Base-by-base conservation (phyloP, 2,797 vertebrate species). In the Loriculus beryllinus region DNA sequence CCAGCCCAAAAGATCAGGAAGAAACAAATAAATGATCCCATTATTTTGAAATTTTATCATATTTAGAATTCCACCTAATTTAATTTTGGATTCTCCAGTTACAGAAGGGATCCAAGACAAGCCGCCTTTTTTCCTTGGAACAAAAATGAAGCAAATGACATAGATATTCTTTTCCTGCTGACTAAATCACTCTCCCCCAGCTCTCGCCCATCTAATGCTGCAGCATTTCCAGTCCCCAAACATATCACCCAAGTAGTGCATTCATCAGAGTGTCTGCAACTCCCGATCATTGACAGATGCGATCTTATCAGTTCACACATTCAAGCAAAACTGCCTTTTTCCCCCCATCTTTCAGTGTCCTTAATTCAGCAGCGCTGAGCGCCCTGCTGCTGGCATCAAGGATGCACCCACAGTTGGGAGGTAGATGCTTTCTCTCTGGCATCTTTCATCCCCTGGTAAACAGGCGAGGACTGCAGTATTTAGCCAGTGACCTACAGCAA, bases 301-400 rank as follows among this genome's bases (percentile, higher is more conserved):
- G 14, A 96, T 89, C 80, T 92, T 77, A 88, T 94, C 95, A 92
- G 94, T 91, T 93, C 96, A 87, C 83, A 96, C 26, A 9, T 92
- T 92, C 78, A 80, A 80, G 49, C 40, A 43, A 95, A 91, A 57
- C 72, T 92, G 90, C 67, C 82, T 94, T 74, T 84, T 23, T 8
- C 31, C 43, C 76, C 45, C 20, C 19, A 3, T 67, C 45, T 65
- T 71, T 43, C 84, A n/a, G 82, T 45, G 88, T 95, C 96, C 97
- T 86, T 83, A 49, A 96, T 96, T 91, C 93, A 80, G 92, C 86
- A 88, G 93, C 3, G 8, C 37, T 97, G 95, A 95, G 96, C 96
- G 93, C 91, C 67, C 94, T 45, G 62, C 94, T 79, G 88, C 89
- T 29, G 19, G 91, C 71, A 86, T 71, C 15, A 26, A 96, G 94